Base-by-base conservation (phyloP, 2,113 vertebrate genomes). In the Nibea albiflora region DNA sequence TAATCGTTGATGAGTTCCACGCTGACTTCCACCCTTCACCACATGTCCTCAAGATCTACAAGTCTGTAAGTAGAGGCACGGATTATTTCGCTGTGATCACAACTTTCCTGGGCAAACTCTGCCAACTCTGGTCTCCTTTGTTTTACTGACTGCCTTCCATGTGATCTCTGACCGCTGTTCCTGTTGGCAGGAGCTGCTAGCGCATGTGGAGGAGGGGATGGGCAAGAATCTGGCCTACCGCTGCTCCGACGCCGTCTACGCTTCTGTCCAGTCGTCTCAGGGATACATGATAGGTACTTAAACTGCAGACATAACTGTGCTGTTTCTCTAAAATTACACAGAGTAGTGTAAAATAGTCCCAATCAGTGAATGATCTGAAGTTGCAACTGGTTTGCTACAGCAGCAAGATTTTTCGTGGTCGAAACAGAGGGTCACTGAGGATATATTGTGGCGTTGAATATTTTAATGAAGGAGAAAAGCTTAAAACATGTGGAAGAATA, bases 181-280 rank as follows among this genome's bases (percentile, higher is more conserved):
- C 26, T 76, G 39, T 83, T 70, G 50, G 64, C 83, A 99, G 98
- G 97, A 97, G 19, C 95, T 99, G 84, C 96, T 98, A 83, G 88
- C 90, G 53, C 97, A 99, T 1, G 96, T 99, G 78, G 98, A 99
- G 92, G 95, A 97, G 3, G 97, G 98, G n/a, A 96, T 99, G 97
- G 98, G 98, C 42, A 98, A 94, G 91, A 99, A 99, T 90, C 90
- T 99, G 94, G 97, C 98, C 10, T 97, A 96, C 86, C 97, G 97
- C 61, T 99, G 98, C 73, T 96, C 97, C 35, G 88, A 7, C 31
- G 98, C 97, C 20, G 94, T 99, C 86, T 96, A 97, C 22, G 88
- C 94, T 44, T 97, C 97, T 0, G 96, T 99, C 85, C 94, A 97
- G 93, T 95, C 95, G 11, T 97, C 96, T 15, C 98, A 99, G 88